phyloP scores from a whole-genome alignment of 2,113 vertebrate genomes.

The Dascyllus trimaculatus region DNA sequence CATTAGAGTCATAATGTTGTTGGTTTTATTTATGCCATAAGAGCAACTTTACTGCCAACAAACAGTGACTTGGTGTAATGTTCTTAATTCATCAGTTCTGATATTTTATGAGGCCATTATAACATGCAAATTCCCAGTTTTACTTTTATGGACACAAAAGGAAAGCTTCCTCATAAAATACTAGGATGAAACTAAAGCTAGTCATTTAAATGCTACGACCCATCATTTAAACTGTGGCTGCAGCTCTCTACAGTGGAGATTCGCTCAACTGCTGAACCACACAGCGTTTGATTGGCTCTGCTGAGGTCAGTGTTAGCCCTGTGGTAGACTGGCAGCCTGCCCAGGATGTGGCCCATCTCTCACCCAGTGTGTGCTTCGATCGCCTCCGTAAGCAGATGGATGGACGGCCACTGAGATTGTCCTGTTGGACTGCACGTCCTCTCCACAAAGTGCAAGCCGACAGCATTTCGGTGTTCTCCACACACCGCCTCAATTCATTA shows the following conservation, averaged over 20 bases:
- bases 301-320: slow-evolving; percentile 46
- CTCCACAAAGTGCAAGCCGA: slow-evolving; percentile 12
- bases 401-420: slow-evolving; percentile 28
- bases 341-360: slow-evolving; percentile 37
- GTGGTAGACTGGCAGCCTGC: slow-evolving; percentile 50
- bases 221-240: neutral
- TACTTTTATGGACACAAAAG: slow-evolving; percentile 7
- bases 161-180: neutral
- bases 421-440: slow-evolving; percentile 14
- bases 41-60: no score
- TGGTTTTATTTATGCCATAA: neutral
- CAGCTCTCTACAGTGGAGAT: slow-evolving; percentile 18
- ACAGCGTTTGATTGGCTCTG: slow-evolving; percentile 50
- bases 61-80: no score
- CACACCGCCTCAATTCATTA: neutral
- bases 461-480: slow-evolving; percentile 29
- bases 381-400: slow-evolving; percentile 42
- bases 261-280: slow-evolving; percentile 41
- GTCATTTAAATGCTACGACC: neutral
- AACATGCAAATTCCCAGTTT: neutral
- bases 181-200: slow-evolving; percentile 16
- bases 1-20: neutral
- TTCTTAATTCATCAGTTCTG: neutral
- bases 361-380: slow-evolving; percentile 30
- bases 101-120: neutral